Evolutionary conservation across 2,888 invertebrate species (phyloP), one percentile per base, ranked within the genome.

Genomic region (Fabriciana adippe): DNA sequence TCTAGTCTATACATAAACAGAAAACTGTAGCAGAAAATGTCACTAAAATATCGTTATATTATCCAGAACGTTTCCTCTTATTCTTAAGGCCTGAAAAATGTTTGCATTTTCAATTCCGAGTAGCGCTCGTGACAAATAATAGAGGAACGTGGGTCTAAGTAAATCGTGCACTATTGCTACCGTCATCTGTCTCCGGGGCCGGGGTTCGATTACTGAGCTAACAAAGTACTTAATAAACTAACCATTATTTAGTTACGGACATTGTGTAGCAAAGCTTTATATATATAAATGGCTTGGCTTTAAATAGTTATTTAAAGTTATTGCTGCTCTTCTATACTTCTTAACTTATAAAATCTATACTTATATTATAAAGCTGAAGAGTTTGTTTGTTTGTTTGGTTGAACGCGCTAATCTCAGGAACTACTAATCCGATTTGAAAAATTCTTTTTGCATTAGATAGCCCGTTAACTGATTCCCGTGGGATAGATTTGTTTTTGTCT

Each of bases 51-150:
- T 66, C 47, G 65, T 53, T 16, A 31, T 54, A 66, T 66, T 60
- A 66, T 66, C 65, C 65, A 66, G 47, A 59, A 6, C 65, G 13
- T 56, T 54, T 59, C 47, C 65, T 54, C 47, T 59, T 59, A 60
- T 59, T 66, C 55, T 61, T 21, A 56, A 66, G 55, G 48, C 61
- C 48, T 72, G 68, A 72, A 59, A 72, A 72, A 70, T 72, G 68
- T 70, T 66, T 65, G 62, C 66, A 70, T 72, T 72, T 70, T 68
- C 70, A 71, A 71, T 72, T 68, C 67, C 26, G 50, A 60, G 57
- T 54, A 26, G 55, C 59, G 64, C 66, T 47, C 63, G 57, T 68
- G 72, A 72, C 72, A 72, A 72, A 72, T 72, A 65, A 65, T 59
- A 60, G 15, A 18, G 47, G 70, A 59, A 67, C 71, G 72, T 72